Evolutionary conservation across 2,888 invertebrate species (phyloP).

Genomic region (Tromatobia lineatoria): DNA sequence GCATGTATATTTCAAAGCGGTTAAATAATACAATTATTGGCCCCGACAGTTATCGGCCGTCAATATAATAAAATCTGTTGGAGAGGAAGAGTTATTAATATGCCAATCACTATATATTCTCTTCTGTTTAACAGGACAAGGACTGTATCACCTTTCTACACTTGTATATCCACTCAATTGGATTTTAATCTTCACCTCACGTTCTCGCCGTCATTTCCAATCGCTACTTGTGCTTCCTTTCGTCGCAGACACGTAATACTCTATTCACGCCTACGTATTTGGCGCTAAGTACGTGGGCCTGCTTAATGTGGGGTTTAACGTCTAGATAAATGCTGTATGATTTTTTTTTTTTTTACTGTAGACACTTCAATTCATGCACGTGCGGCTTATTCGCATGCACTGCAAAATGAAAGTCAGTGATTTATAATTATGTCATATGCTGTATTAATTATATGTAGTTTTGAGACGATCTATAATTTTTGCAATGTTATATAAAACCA

Average conservation of each 20-base stretch:
- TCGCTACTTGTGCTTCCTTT: conserved; percentile 30
- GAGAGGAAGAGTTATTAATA: neutral
- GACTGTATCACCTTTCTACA: neutral
- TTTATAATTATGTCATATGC: neutral
- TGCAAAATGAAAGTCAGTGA: neutral
- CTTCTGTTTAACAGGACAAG: neutral
- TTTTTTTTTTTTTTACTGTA: neutral
- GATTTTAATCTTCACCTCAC: conserved; percentile 63
- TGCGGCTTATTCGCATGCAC: neutral
- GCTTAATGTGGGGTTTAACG: conserved; percentile 6
- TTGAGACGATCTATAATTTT: neutral
- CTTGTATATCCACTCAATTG: neutral
- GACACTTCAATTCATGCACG: neutral
- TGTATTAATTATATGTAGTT: neutral
- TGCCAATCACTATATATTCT: conserved; percentile 15
- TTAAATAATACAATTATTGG: neutral
- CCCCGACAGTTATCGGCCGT: neutral
- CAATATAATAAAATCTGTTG: neutral
- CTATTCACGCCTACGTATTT: conserved; percentile 23
- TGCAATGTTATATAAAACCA: neutral
- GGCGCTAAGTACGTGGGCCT: conserved; percentile 9
- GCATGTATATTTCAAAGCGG: neutral
- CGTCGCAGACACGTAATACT: conserved; percentile 23
- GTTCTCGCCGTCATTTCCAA: conserved; percentile 35
- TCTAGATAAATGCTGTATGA: neutral